Evolutionary conservation across 2,888 invertebrate genomes (phyloP).

Genomic region (Leistus spinibarbis): DNA sequence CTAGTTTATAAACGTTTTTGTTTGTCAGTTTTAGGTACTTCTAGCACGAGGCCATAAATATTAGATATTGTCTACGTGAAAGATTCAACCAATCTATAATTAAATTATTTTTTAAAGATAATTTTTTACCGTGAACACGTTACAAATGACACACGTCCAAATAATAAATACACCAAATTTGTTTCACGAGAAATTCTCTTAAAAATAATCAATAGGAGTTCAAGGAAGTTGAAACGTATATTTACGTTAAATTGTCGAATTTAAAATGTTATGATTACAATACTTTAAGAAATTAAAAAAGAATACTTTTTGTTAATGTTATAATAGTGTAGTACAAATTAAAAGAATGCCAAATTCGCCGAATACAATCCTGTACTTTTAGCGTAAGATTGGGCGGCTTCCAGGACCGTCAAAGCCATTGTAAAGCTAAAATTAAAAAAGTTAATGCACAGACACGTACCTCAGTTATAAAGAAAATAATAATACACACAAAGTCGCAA

Average conservation of each 20-base stretch:
- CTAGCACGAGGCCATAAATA: constrained; percentile 33
- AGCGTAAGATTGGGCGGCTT: constrained; percentile 1
- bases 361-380: background rate
- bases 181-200: too few species aligned
- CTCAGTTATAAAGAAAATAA: background rate
- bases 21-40: background rate
- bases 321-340: too few species aligned
- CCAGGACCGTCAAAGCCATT: background rate
- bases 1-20: constrained; percentile 6
- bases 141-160: too few species aligned
- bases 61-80: constrained; percentile 18
- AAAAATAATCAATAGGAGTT: too few species aligned
- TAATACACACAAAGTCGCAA: background rate
- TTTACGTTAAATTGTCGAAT: too few species aligned
- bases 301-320: too few species aligned
- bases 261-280: too few species aligned
- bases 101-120: constrained; percentile 7
- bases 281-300: too few species aligned
- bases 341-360: too few species aligned
- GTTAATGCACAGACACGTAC: background rate
- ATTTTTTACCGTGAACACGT: too few species aligned
- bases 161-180: too few species aligned
- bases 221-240: too few species aligned
- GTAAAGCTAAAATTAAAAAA: constrained; percentile 1
- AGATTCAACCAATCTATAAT: background rate